Evolutionary conservation across 2,888 invertebrate species (phyloP), one percentile per base, ranked within the genome.

Genomic region (Lochmaea capreae): DNA sequence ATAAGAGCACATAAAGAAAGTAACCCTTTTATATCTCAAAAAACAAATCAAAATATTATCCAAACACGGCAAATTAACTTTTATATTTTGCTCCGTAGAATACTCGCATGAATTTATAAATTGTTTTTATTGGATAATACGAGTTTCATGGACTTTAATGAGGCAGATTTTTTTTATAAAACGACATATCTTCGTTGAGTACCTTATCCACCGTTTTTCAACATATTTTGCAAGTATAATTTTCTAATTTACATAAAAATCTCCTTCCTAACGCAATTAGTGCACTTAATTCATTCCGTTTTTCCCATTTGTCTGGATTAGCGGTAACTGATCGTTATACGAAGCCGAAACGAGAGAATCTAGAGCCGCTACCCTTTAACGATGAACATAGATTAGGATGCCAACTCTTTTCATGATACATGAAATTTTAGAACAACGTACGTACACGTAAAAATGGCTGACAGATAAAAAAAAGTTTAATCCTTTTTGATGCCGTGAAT

Each of bases 271-370:
- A 63, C 62, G 62, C 62, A 63, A 63, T 63, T 63, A 63, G 62
- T 63, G 62, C 43, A 63, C 62, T 63, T 63, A 63, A 63, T 63
- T 63, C 62, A 63, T 63, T 63, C 62, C 62, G 62, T 63, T 63
- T 63, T 63, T 63, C 62, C 62, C 62, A 63, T 63, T 63, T 63
- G 62, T 63, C 62, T 63, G 62, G 62, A 63, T 63, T 63, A 63
- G 62, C 62, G 62, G 62, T 63, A 63, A 63, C 62, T 63, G 62
- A 63, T 63, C 62, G 62, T 42, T 63, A 43, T 63, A 43, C 62
- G 16, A 39, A 63, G 62, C 62, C 16, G 43, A 63, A 63, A 63
- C 43, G 62, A 63, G 62, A 16, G 62, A 16, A 63, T 43, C 43
- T 16, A 43, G 43, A 63, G 62, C 54, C 54, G 54, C 62, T 63